Conservation (phyloP, 2,888 invertebrate genomes). For the Andrena bucephala region DNA sequence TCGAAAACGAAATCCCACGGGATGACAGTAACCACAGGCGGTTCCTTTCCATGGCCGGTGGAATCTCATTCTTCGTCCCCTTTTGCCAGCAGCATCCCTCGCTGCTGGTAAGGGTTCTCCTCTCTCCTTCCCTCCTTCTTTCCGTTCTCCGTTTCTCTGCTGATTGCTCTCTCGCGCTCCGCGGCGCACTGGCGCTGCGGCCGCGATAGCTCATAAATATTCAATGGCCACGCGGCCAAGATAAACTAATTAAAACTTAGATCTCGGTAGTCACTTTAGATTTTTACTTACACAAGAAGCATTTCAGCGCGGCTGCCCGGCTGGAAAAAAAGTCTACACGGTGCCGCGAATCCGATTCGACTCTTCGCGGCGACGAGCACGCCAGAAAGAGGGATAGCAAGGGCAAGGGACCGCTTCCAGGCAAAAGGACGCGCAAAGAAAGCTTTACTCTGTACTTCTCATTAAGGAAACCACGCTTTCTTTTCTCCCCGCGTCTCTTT, state of each 20-base stretch:
- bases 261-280: constrained; percentile 85
- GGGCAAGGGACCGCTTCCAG: constrained; percentile 44
- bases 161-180: constrained; percentile 56
- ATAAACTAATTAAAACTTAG: constrained; percentile 86
- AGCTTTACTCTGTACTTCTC: constrained; percentile 85
- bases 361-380: constrained; percentile 26
- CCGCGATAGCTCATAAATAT: constrained; percentile 84
- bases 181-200: constrained; percentile 60
- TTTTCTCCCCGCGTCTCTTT: constrained; percentile 67
- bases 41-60: constrained; percentile 69
- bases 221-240: constrained; percentile 85
- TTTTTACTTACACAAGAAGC: constrained; percentile 85
- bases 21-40: constrained; percentile 70
- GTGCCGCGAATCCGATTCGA: constrained; percentile 80
- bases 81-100: constrained; percentile 63
- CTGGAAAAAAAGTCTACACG: constrained; percentile 83
- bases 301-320: constrained; percentile 82
- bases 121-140: constrained; percentile 27
- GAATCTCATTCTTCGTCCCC: constrained; percentile 73
- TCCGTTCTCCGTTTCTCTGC: constrained; percentile 35
- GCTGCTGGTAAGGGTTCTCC: constrained; percentile 42
- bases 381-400: constrained; percentile 1
- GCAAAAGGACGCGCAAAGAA: constrained; percentile 79
- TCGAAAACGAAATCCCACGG: constrained; percentile 68
- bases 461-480: constrained; percentile 83